These are phyloP conservation scores for Picathartes gymnocephalus DNA, from an alignment of 2,113 vertebrate genomes.

Conservation along the genomic window DNA sequence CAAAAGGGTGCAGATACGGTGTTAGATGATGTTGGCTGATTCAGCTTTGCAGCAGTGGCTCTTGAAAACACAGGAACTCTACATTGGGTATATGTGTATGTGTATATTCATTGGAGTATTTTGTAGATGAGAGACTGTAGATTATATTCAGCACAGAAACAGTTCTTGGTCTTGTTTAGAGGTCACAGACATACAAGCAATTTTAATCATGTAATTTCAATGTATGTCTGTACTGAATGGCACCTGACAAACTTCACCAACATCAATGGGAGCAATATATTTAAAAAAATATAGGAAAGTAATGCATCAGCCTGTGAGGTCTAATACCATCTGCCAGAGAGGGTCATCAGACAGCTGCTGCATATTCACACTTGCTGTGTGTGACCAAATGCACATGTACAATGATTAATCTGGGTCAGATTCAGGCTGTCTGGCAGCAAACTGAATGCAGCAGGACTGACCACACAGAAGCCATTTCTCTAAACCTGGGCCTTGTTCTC, in stretches of 20 bases:
- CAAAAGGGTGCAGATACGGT: neutral
- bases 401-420: neutral
- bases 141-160: neutral
- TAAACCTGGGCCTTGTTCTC: neutral
- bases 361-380: neutral
- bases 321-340: neutral
- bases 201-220: neutral
- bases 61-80: neutral
- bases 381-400: neutral
- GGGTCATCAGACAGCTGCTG: neutral
- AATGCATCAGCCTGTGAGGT: neutral
- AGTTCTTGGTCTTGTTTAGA: neutral
- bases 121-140: neutral
- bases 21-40: neutral
- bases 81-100: rapidly evolving
- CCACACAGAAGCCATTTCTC: neutral
- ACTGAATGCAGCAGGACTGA: neutral
- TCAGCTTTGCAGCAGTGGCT: neutral
- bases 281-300: neutral
- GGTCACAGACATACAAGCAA: neutral
- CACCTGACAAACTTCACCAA: neutral
- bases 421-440: neutral
- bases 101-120: neutral
- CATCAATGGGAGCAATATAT: neutral
- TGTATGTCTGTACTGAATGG: neutral